phyloP scores from a whole-genome alignment of 2,113 vertebrate genomes.

The Felis chaus region DNA sequence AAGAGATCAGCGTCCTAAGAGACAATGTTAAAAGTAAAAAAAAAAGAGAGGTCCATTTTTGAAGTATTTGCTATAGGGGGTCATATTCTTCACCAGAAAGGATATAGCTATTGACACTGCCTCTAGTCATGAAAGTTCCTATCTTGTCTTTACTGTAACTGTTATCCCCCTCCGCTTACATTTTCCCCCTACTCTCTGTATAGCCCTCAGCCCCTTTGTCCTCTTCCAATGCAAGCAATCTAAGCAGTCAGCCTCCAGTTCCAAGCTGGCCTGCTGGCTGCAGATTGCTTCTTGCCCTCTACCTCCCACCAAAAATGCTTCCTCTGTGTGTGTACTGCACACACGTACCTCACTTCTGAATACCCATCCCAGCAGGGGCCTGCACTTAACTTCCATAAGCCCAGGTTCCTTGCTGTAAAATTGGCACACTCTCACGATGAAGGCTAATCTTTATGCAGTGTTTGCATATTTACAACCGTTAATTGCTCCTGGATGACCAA shows the following conservation, averaged over 20 bases:
- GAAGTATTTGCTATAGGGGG: background rate
- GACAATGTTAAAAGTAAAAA: background rate
- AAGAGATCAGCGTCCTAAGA: background rate
- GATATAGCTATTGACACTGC: background rate
- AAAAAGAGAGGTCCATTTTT: background rate
- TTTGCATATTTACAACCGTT: background rate
- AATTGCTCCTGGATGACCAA: background rate
- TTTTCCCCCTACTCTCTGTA: background rate
- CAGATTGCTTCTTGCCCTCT: background rate
- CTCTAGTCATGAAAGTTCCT: background rate
- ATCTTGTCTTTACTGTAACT: background rate
- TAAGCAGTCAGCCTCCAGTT: background rate
- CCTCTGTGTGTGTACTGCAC: background rate
- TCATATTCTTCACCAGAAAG: background rate
- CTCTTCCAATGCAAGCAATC: background rate
- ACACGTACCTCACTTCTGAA: background rate
- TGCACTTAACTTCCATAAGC: background rate
- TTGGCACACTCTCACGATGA: background rate
- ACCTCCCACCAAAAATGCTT: background rate
- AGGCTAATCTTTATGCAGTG: background rate
- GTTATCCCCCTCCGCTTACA: background rate
- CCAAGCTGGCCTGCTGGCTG: background rate
- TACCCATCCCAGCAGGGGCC: background rate
- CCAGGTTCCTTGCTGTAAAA: background rate
- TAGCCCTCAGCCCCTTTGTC: background rate